Evolutionary conservation across 2,888 invertebrate genomes (phyloP).

Genomic region (Mactromeris polynyma): DNA sequence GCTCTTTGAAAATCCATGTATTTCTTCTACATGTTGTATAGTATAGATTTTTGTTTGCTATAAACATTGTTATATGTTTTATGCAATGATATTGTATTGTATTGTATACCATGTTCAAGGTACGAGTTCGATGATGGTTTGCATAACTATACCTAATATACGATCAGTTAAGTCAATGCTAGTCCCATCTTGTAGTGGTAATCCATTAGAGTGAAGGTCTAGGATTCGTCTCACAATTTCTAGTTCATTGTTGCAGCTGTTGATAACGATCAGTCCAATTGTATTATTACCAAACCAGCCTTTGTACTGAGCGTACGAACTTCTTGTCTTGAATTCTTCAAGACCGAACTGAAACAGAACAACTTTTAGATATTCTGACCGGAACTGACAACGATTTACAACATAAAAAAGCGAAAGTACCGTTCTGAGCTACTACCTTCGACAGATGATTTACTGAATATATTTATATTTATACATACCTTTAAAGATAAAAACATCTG

Average conservation of each 20-base stretch:
- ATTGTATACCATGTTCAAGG: too few relatives aligned
- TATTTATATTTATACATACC: constrained; percentile 14
- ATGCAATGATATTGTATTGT: too few relatives aligned
- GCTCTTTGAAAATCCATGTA: too few relatives aligned
- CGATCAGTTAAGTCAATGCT: constrained; percentile 32
- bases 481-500: constrained; percentile 36
- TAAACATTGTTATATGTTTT: too few relatives aligned
- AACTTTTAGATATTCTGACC: not conserved
- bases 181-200: constrained; percentile 26
- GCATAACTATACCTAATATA: constrained; percentile 34
- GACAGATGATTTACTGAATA: too few relatives aligned
- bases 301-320: not conserved
- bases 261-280: constrained; percentile 39
- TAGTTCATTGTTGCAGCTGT: constrained; percentile 42
- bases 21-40: too few relatives aligned
- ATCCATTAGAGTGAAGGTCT: constrained; percentile 20
- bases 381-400: too few relatives aligned
- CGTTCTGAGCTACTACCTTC: too few relatives aligned
- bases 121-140: too few relatives aligned
- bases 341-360: constrained; percentile 14
- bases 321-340: constrained; percentile 26
- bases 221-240: constrained; percentile 37
- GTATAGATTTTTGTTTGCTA: too few relatives aligned
- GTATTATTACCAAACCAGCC: constrained; percentile 28
- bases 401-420: too few relatives aligned